Conservation (phyloP, 2,888 invertebrate genomes). For the Drosophila multiciliata region DNA sequence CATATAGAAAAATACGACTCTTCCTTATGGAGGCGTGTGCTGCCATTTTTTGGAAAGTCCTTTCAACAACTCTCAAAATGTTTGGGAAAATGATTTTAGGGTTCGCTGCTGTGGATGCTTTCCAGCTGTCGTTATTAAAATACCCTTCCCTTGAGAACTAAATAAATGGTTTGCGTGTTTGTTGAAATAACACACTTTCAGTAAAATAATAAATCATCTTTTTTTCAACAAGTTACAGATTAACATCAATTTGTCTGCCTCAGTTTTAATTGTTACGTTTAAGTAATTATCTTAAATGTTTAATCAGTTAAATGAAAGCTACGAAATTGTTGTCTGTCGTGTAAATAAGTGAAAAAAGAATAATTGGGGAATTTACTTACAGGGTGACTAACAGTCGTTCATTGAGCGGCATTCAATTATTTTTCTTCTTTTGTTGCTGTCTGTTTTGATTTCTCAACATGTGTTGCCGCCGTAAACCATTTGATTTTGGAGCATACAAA, state of each 20-base stretch:
- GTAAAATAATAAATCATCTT: slow-evolving; percentile 18
- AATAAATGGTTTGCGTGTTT: neutral
- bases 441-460: slow-evolving; percentile 63
- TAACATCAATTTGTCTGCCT: neutral
- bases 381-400: slow-evolving; percentile 17
- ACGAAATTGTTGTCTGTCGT: neutral
- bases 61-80: slow-evolving; percentile 71
- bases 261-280: neutral
- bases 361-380: neutral
- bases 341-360: too few species aligned
- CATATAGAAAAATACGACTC: slow-evolving; percentile 24
- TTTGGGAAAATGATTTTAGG: slow-evolving; percentile 61
- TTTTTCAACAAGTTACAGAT: neutral
- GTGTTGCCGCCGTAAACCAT: slow-evolving; percentile 65
- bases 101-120: slow-evolving; percentile 21
- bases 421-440: slow-evolving; percentile 18
- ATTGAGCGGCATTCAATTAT: neutral
- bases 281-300: neutral
- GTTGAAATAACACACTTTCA: neutral
- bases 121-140: slow-evolving; percentile 57
- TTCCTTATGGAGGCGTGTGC: slow-evolving; percentile 23
- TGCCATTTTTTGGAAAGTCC: slow-evolving; percentile 54
- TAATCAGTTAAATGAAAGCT: slow-evolving; percentile 6
- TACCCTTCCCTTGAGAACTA: slow-evolving; percentile 30
- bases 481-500: slow-evolving; percentile 56